Base-by-base conservation (phyloP, 2,888 invertebrate species). In the Myopa tessellatipennis region DNA sequence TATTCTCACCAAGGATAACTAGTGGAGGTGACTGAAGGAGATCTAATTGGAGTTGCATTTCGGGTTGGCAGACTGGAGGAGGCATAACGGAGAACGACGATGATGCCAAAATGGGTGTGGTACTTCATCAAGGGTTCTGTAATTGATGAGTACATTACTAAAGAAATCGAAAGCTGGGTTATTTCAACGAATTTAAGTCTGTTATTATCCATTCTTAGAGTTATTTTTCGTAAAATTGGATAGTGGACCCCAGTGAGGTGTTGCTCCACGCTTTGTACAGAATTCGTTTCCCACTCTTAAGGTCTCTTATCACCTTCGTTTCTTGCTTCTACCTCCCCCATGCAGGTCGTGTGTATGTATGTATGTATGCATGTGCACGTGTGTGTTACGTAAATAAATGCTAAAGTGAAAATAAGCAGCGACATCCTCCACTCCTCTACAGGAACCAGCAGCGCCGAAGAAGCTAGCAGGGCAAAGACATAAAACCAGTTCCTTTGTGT, bases 401-500 rank as follows among this genome's bases (percentile, higher is more conserved):
- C 26, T 26, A 26, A 26, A 26, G 26, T 2, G 26, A 26, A 1
- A 26, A 50, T 12, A 50, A 50, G 6, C 12, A 12, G 7, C n/a
- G 55, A 55, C 55, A 55, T 14, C 55, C 55, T 40, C 40, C 40
- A 40, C 26, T 18, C 18, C 61, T 65, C 70, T 12, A 6, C 70
- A 55, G 55, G 36, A 52, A 70, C 34, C 55, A 70, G 36, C 55
- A 70, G 36, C 36, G 52, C 36, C 18, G 34, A 38, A 60, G 34
- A 34, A 8, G 26, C 36, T 38, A 36, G 26, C 14, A 69, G 4
- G 12, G 26, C 14, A 69, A 69, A 70, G 36, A 52, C 7, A 55
- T 36, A 55, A 16, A 63, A 26, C 14, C 74, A 63, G 52, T 65
- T 74, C 74, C 74, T 74, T 65, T 65, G 65, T 65, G 63, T 63